Evolutionary conservation across 2,888 invertebrate genomes (phyloP).

Genomic region (Cheilosia grossa): DNA sequence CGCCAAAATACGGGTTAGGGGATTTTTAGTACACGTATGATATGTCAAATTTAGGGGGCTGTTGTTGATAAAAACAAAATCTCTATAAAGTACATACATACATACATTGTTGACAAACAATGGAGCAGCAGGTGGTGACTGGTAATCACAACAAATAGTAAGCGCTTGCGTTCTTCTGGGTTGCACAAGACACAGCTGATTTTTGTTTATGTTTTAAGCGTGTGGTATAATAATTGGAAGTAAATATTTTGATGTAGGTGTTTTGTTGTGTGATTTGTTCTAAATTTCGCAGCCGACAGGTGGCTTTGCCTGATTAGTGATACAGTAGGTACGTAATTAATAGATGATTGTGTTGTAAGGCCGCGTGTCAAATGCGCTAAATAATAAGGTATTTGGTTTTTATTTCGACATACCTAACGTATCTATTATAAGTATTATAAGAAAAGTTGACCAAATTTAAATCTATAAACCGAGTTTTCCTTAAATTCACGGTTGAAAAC

Average conservation of each 20-base stretch:
- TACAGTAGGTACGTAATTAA: not conserved
- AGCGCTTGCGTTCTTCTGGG: not conserved
- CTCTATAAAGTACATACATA: no score
- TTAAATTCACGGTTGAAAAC: no score
- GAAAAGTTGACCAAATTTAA: no score
- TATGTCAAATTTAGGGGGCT: slow-evolving; percentile 24
- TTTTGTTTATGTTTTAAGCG: slow-evolving; percentile 30
- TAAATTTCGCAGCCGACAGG: not conserved
- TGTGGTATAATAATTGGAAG: not conserved
- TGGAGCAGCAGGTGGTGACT: slow-evolving; percentile 1
- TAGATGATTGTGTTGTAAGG: not conserved
- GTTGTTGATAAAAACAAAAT: slow-evolving; percentile 50
- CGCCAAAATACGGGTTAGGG: not conserved
- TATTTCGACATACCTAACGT: no score
- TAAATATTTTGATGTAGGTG: not conserved
- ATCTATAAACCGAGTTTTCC: no score
- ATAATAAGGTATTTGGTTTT: no score
- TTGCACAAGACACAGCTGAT: slow-evolving; percentile 27
- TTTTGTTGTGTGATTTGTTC: not conserved
- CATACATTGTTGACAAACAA: no score
- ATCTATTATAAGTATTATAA: no score
- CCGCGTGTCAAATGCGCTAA: no score
- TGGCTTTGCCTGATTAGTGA: not conserved
- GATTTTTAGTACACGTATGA: not conserved
- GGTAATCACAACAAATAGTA: slow-evolving; percentile 34